Percentiles rank a stretch among this genome's conserved stretches.
Conservation (phyloP, 2,113 vertebrate genomes). For the Centrocercus urophasianus region DNA sequence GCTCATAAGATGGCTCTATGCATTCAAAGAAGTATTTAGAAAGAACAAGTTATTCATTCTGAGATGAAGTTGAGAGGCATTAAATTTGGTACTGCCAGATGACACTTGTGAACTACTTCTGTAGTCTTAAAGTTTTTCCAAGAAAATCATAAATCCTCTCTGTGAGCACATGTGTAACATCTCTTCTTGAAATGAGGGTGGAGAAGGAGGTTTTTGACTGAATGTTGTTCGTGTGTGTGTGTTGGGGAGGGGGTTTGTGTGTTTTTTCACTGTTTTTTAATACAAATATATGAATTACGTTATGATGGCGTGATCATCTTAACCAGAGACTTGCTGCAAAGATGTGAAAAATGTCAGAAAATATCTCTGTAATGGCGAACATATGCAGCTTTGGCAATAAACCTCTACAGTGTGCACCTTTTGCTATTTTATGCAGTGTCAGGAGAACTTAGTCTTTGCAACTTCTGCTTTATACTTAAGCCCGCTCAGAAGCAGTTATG, state of each 20-base stretch:
- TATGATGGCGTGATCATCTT: neutral
- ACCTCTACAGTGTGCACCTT: neutral
- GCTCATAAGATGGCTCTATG: neutral
- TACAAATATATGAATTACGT: neutral
- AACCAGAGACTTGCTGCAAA: neutral
- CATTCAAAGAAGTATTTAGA: neutral
- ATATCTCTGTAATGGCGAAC: neutral
- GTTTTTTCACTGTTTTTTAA: neutral
- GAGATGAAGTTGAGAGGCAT: neutral
- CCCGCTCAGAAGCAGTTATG: neutral
- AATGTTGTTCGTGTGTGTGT: neutral
- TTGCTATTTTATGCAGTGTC: neutral
- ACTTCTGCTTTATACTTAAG: neutral
- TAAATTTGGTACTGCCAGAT: neutral
- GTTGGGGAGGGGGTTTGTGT: neutral
- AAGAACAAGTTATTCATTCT: neutral
- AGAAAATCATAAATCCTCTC: neutral
- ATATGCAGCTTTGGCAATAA: neutral
- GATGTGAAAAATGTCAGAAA: neutral
- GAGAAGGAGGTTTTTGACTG: neutral
- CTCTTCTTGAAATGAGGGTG: neutral
- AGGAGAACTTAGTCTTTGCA: neutral
- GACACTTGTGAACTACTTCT: neutral
- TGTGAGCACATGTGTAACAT: neutral
- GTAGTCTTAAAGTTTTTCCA: neutral